A percentile compares a stretch with the other conserved stretches of the same genome.
phyloP scores from a whole-genome alignment of 2,113 vertebrate genomes.

The Pygoscelis adeliae region DNA sequence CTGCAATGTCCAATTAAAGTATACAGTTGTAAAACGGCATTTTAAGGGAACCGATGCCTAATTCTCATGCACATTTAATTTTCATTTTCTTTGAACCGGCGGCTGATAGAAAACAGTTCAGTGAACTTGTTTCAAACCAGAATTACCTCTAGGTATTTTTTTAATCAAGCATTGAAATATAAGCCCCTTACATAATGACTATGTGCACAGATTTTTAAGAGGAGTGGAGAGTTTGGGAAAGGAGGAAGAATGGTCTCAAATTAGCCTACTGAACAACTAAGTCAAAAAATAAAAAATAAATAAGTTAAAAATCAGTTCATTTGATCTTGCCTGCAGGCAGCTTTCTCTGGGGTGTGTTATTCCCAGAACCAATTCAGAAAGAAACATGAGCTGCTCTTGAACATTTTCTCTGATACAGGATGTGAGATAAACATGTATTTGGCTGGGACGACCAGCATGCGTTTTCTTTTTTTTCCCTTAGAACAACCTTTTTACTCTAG shows the following conservation, averaged over 20 bases:
- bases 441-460: neutral
- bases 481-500: neutral
- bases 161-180: neutral
- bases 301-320: neutral
- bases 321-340: neutral
- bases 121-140: neutral
- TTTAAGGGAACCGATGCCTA: neutral
- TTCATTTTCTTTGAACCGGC: neutral
- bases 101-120: neutral
- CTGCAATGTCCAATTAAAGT: conserved; percentile 15
- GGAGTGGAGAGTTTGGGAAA: neutral
- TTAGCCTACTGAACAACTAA: neutral
- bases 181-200: neutral
- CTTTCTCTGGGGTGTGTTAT: neutral
- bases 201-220: neutral
- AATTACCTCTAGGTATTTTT: neutral
- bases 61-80: conserved; percentile 12
- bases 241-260: neutral
- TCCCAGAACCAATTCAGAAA: neutral
- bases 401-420: neutral
- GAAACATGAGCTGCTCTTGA: neutral
- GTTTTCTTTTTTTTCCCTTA: neutral
- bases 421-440: neutral
- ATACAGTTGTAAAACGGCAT: neutral
- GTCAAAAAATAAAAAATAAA: neutral